These are phyloP conservation scores for Pandion haliaetus DNA, from an alignment of 2,113 vertebrate genomes.

Conservation along the genomic window DNA sequence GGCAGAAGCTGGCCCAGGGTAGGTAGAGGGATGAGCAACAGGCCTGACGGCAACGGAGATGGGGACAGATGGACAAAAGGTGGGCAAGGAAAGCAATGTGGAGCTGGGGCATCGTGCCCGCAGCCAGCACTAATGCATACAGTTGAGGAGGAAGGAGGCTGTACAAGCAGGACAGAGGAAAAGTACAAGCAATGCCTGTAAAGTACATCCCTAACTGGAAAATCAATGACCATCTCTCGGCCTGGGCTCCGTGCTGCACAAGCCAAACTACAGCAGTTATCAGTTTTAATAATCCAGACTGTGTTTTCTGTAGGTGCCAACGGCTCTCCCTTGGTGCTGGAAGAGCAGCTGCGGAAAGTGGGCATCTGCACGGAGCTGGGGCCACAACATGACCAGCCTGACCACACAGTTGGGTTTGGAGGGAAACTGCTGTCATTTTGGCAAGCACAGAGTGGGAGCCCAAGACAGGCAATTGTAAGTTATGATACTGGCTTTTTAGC, in stretches of 20 bases:
- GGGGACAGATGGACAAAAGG: not conserved
- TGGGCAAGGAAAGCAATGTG: not conserved
- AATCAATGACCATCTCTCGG: not conserved
- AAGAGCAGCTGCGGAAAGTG: not conserved
- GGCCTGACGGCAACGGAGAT: not conserved
- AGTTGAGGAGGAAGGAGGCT: not conserved
- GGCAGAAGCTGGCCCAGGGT: not conserved
- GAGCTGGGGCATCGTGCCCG: accelerated
- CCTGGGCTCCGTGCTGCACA: not conserved
- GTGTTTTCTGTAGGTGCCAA: not conserved
- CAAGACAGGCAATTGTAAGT: not conserved
- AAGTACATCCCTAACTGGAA: not conserved
- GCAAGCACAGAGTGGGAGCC: not conserved
- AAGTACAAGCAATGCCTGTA: not conserved
- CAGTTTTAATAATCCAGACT: not conserved
- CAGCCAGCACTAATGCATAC: not conserved
- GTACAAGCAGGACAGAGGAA: not conserved
- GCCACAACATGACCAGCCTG: accelerated
- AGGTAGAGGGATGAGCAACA: not conserved
- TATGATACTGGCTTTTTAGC: not conserved
- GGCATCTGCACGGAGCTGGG: not conserved
- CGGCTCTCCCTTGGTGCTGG: not conserved
- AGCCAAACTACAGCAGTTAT: not conserved
- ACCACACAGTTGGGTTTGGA: accelerated
- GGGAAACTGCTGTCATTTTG: not conserved